Evolutionary conservation across 2,113 vertebrate species (phyloP).

Genomic region (Neoarius graeffei): DNA sequence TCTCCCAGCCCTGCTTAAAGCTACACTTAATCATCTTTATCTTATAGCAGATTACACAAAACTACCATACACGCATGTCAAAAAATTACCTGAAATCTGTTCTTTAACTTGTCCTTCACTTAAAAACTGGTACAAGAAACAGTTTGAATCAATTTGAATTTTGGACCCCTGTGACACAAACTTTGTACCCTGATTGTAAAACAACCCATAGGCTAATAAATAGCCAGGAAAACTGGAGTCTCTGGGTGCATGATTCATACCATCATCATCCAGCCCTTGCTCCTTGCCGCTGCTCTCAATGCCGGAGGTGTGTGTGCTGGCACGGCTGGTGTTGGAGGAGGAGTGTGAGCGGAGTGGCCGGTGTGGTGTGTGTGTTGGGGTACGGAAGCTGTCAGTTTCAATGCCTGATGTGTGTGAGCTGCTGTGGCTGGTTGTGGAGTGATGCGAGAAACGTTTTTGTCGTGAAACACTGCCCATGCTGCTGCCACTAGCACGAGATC

Average conservation of each 20-base stretch:
- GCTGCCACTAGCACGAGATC: conserved; percentile 92
- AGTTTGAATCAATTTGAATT: too few species aligned
- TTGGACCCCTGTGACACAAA: too few species aligned
- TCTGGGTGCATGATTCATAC: conserved; percentile 62
- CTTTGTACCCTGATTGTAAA: too few species aligned
- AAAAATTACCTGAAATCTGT: too few species aligned
- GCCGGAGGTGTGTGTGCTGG: conserved; percentile 94
- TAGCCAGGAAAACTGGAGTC: neutral
- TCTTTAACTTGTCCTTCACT: too few species aligned
- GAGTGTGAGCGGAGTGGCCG: conserved; percentile 87
- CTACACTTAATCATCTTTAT: too few species aligned
- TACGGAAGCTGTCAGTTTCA: conserved; percentile 83
- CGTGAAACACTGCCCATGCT: conserved; percentile 84
- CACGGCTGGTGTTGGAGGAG: conserved; percentile 91
- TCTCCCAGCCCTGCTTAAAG: too few species aligned
- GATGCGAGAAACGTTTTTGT: conserved; percentile 88
- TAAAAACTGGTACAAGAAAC: too few species aligned
- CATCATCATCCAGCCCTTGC: conserved; percentile 89
- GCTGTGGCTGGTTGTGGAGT: conserved; percentile 89
- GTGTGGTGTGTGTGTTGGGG: conserved; percentile 70
- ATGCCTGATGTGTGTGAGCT: conserved; percentile 98
- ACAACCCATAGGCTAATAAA: neutral
- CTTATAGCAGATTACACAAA: too few species aligned
- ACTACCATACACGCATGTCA: too few species aligned
- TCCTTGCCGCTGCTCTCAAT: conserved; percentile 94